These are phyloP conservation scores for Lottia scabra DNA, from an alignment of 2,888 invertebrate species.

Conservation along the genomic window DNA sequence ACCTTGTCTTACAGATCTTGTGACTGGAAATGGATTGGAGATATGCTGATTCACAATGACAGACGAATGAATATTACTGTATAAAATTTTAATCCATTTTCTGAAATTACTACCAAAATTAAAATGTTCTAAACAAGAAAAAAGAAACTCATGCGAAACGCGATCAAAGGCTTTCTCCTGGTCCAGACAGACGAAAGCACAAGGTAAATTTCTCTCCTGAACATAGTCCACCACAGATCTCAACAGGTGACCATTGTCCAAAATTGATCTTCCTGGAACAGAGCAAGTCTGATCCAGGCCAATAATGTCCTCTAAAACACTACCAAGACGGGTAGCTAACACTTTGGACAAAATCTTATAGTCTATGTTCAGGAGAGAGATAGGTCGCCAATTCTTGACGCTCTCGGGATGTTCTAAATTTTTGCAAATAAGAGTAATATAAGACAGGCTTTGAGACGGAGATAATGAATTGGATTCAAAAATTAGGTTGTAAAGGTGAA, in stretches of 20 bases:
- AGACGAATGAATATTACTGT: too few relatives aligned
- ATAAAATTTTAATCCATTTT: too few relatives aligned
- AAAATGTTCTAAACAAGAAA: too few relatives aligned
- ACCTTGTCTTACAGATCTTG: conserved; percentile 33
- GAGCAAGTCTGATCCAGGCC: conserved; percentile 39
- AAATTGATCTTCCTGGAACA: conserved; percentile 35
- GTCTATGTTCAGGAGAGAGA: conserved; percentile 38
- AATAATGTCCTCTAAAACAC: conserved; percentile 29
- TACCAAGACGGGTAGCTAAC: conserved; percentile 29
- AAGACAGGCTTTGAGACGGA: conserved; percentile 17
- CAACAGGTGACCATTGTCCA: conserved; percentile 38
- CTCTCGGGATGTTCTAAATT: conserved; percentile 21
- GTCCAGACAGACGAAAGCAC: conserved; percentile 31
- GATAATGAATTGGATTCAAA: conserved; percentile 23
- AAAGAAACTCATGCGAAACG: too few relatives aligned
- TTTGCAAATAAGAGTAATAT: conserved; percentile 36
- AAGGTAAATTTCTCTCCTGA: conserved; percentile 30
- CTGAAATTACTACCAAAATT: too few relatives aligned
- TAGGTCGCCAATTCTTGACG: conserved; percentile 40
- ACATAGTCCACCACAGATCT: conserved; percentile 36
- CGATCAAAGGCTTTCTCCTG: too few relatives aligned
- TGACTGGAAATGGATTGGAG: too few relatives aligned
- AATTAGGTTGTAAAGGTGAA: conserved; percentile 16
- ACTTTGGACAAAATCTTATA: conserved; percentile 40
- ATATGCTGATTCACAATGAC: too few relatives aligned